Evolutionary conservation across 2,797 vertebrate genomes (phyloP).

Genomic region (Enteromius anoplus): DNA sequence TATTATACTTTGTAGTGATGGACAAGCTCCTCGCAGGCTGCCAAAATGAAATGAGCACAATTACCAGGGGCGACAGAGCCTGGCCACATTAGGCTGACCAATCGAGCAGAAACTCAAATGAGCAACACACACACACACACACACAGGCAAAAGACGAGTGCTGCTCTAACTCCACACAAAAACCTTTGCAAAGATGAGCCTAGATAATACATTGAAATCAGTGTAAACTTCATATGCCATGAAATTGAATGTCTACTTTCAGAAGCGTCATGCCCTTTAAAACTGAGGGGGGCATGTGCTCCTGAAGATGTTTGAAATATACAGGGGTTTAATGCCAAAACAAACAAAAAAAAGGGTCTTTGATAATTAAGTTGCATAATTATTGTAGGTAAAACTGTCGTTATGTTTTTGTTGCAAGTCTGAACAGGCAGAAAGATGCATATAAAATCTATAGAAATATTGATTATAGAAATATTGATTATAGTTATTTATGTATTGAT

Average conservation of each 20-base stretch:
- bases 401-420: too few relatives aligned
- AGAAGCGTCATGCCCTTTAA: slow-evolving; percentile 7
- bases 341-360: not conserved
- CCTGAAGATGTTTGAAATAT: not conserved
- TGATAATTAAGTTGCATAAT: not conserved
- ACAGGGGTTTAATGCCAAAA: not conserved
- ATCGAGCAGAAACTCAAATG: slow-evolving; percentile 57
- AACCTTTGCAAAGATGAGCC: slow-evolving; percentile 22
- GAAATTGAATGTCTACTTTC: slow-evolving; percentile 24
- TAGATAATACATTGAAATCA: slow-evolving; percentile 24
- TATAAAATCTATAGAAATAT: not conserved
- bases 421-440: not conserved
- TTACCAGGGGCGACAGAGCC: slow-evolving; percentile 57
- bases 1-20: slow-evolving; percentile 53
- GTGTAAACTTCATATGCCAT: slow-evolving; percentile 34
- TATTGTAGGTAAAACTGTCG: not conserved
- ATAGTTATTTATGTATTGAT: not conserved
- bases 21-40: slow-evolving; percentile 58
- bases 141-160: slow-evolving; percentile 32
- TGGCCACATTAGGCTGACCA: slow-evolving; percentile 61
- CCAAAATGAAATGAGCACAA: slow-evolving; percentile 62
- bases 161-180: slow-evolving; percentile 39
- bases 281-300: not conserved
- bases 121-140: slow-evolving; percentile 47
- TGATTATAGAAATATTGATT: not conserved